Base-by-base conservation (phyloP, 2,113 vertebrate genomes). In the Athene cunicularia region DNA sequence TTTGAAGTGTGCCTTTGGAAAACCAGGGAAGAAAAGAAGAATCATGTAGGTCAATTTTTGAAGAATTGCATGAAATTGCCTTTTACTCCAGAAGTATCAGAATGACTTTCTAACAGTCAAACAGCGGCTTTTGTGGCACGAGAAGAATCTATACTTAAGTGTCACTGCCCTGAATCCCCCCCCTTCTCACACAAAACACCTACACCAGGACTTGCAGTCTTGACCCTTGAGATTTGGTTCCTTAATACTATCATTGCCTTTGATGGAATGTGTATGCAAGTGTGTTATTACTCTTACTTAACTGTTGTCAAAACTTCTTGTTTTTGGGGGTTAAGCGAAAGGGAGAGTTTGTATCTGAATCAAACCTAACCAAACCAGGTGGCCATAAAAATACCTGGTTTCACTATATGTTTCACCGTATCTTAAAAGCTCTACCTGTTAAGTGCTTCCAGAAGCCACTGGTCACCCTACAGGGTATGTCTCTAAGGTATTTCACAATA, bases 401-500 rank as follows among this genome's bases (percentile, higher is more conserved):
- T 50, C 12, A 16, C 74, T 64, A 6, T 11, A n/a, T 5, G 5
- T 53, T 59, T 66, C 71, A 11, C 45, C 49, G 5, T 33, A 19
- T 22, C 14, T 15, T 35, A 70, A 77, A 50, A 90, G 55, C n/a
- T 35, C 18, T 13, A 22, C 6, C 55, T 64, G 9, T 35, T n/a
- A 74, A 64, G 35, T 7, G 73, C 63, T 88, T 83, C 41, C 67
- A 91, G 80, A 75, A 89, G 28, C 41, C 35, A 32, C 15, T 3
- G 12, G 11, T 32, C 41, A 58, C 35, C 79, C 62, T 39, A 35
- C 62, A 43, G 35, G 33, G 23, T 1, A 0, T 56, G 62, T 27
- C 84, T 47, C 58, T 18, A 58, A 35, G 72, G 32, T 80, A 86
- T 56, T 81, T 80, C 80, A 95, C 80, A 83, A 83, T n/a, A 63